Conservation (phyloP, 2,888 invertebrate species). For the Choristoneura rosaceana region DNA sequence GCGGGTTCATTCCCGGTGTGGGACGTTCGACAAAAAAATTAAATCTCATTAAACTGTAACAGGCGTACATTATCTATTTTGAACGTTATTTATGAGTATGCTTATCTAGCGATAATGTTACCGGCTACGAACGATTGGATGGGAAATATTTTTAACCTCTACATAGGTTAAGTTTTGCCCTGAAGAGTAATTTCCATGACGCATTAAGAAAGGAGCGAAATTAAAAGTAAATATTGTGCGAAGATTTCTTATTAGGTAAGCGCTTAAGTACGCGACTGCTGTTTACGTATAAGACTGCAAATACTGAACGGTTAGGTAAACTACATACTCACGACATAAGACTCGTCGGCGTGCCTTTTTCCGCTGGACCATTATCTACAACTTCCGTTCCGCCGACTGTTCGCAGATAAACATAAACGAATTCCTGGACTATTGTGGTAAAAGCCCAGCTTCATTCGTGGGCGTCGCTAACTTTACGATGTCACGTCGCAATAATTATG, state of each 20-base stretch:
- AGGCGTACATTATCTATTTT: conserved; percentile 36
- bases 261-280: too few relatives aligned
- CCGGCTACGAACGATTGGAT: background rate
- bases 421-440: conserved; percentile 28
- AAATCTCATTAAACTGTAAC: conserved; percentile 39
- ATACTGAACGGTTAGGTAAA: too few relatives aligned
- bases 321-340: too few relatives aligned
- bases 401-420: conserved; percentile 31
- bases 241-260: background rate
- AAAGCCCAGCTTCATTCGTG: conserved; percentile 11
- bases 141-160: conserved; percentile 2
- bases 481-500: background rate
- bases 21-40: conserved; percentile 45
- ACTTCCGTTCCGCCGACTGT: conserved; percentile 25
- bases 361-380: conserved; percentile 31
- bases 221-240: background rate
- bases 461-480: conserved; percentile 1
- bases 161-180: background rate
- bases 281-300: too few relatives aligned
- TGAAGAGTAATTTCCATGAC: background rate
- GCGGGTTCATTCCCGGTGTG: conserved; percentile 46
- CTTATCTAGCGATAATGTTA: conserved; percentile 29
- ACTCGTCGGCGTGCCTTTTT: conserved; percentile 5
- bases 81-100: conserved; percentile 38
- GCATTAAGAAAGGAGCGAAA: background rate